Evolutionary conservation across 2,113 vertebrate genomes (phyloP).

Genomic region (Oryzias celebensis): DNA sequence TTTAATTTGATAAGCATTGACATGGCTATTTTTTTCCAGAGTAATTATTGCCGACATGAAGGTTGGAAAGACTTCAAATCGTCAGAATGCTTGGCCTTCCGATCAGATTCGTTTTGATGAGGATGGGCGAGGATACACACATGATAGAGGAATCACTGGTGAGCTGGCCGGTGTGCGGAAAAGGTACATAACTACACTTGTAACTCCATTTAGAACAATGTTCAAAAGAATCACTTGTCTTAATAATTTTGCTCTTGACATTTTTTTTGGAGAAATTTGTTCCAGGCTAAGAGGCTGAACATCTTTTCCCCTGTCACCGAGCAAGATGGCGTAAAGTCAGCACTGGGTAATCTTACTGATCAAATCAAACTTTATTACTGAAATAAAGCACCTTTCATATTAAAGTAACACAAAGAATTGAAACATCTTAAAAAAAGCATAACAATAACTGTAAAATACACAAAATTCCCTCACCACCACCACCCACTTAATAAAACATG

Average conservation of each 20-base stretch:
- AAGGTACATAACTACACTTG: constrained; percentile 57
- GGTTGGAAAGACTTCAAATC: constrained; percentile 65
- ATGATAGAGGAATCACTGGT: constrained; percentile 18
- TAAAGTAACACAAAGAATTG: no score
- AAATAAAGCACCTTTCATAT: no score
- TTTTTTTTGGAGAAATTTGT: constrained; percentile 71
- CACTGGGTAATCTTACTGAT: constrained; percentile 51
- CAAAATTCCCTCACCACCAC: no score
- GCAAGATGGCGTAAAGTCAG: constrained; percentile 48
- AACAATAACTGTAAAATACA: no score
- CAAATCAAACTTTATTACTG: background rate
- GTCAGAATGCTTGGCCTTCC: constrained; percentile 20
- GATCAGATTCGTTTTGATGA: constrained; percentile 82
- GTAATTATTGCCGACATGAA: constrained; percentile 87
- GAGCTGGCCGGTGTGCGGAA: constrained; percentile 52
- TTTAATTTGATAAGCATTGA: background rate
- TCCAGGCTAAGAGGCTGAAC: constrained; percentile 80
- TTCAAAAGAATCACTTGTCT: background rate
- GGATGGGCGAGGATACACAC: constrained; percentile 68
- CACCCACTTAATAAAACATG: no score
- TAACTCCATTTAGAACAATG: background rate
- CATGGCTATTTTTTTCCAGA: constrained; percentile 61
- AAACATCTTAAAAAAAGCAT: no score
- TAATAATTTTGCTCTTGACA: background rate
- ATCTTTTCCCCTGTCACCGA: constrained; percentile 78